A percentile compares a stretch with the other conserved stretches of the same genome.
Evolutionary conservation across 2,113 vertebrate species (phyloP).

Genomic region (Progne subis): DNA sequence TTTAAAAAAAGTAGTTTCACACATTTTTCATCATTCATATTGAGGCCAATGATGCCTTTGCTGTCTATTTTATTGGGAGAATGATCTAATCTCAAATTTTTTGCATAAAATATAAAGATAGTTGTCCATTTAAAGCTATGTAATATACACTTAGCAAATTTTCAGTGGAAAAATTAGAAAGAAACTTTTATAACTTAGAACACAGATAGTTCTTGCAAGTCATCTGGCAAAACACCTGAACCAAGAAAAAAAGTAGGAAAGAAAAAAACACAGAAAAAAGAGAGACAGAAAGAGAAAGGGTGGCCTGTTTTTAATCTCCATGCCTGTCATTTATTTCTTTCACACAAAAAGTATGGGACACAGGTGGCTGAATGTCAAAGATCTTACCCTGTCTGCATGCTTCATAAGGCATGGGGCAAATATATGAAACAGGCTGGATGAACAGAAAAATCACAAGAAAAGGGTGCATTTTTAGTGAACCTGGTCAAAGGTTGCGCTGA

Average conservation of each 20-base stretch:
- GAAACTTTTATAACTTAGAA: slow-evolving; percentile 4
- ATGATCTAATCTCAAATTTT: background rate
- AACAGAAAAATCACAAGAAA: slow-evolving; percentile 56
- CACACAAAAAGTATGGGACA: slow-evolving; percentile 74
- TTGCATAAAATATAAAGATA: background rate
- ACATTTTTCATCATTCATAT: background rate
- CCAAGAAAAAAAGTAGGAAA: background rate
- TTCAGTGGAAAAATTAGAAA: background rate
- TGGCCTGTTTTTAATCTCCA: slow-evolving; percentile 59
- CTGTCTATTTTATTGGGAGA: background rate
- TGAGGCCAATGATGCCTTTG: background rate
- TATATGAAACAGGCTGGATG: slow-evolving; percentile 30
- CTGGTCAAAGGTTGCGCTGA: slow-evolving; percentile 66
- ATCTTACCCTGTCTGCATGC: slow-evolving; percentile 64
- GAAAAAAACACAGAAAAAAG: fast-evolving
- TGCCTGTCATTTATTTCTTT: slow-evolving; percentile 74
- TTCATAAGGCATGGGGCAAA: slow-evolving; percentile 63
- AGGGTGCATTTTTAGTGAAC: slow-evolving; percentile 60
- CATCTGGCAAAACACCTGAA: slow-evolving; percentile 52
- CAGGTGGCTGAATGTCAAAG: slow-evolving; percentile 81
- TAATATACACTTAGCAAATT: background rate
- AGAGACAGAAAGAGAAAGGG: background rate
- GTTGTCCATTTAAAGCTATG: background rate
- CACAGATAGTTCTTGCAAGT: slow-evolving; percentile 5
- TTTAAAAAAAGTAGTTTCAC: background rate